Conservation (phyloP, 2,888 invertebrate species). For the Ormyrus nitidulus region DNA sequence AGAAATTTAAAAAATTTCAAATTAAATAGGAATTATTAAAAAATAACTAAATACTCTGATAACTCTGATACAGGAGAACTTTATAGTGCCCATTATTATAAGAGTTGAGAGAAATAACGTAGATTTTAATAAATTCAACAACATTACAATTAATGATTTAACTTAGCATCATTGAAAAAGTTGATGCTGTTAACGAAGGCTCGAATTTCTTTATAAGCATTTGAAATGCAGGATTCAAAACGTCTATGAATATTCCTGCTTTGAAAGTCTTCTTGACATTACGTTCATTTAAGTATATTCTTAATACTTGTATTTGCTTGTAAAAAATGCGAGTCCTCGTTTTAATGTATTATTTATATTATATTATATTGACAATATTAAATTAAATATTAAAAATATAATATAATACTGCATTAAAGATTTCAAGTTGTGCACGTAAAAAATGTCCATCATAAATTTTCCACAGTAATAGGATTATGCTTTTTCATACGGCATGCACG, state of each 20-base stretch:
- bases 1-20: background rate
- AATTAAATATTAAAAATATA: background rate
- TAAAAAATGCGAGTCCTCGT: slow-evolving; percentile 17
- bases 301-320: background rate
- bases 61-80: slow-evolving; percentile 13
- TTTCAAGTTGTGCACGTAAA: slow-evolving; percentile 24
- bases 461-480: no score
- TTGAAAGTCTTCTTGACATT: background rate
- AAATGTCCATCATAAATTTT: slow-evolving; percentile 12
- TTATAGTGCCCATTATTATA: slow-evolving; percentile 11
- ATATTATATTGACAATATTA: background rate
- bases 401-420: slow-evolving; percentile 20
- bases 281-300: background rate
- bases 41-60: slow-evolving; percentile 4
- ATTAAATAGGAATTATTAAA: background rate
- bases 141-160: slow-evolving; percentile 22
- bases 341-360: slow-evolving; percentile 5
- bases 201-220: background rate
- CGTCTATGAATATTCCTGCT: background rate
- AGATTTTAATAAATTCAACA: slow-evolving; percentile 14
- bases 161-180: background rate
- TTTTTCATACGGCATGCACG: background rate
- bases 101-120: slow-evolving; percentile 7
- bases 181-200: background rate
- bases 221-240: no score